A percentile compares a stretch with the other conserved stretches of the same genome.
phyloP scores from a whole-genome alignment of 2,113 vertebrate genomes.

The Leucoraja erinaceus region DNA sequence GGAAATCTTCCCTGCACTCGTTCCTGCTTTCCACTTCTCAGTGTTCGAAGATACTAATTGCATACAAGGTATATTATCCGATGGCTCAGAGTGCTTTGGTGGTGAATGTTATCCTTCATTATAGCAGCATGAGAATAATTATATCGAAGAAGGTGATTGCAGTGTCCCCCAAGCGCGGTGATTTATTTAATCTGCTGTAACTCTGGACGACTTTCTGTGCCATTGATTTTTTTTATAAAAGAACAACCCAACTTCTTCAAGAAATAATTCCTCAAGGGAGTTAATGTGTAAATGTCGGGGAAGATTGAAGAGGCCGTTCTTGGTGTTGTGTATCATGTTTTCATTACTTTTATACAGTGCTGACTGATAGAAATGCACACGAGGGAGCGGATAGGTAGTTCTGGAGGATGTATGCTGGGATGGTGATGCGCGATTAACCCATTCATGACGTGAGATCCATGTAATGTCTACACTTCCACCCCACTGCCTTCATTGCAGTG shows the following conservation, averaged over 20 bases:
- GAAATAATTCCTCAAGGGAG: not conserved
- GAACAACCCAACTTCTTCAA: not conserved
- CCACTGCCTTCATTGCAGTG: too few relatives aligned
- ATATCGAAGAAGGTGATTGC: not conserved
- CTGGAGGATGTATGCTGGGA: too few relatives aligned
- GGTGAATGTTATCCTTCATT: not conserved
- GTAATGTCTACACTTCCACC: too few relatives aligned
- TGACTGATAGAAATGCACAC: not conserved
- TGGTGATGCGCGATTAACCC: too few relatives aligned
- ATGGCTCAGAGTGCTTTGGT: not conserved
- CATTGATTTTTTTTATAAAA: not conserved
- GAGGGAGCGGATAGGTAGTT: too few relatives aligned
- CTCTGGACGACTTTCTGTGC: not conserved
- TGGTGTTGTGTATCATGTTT: not conserved
- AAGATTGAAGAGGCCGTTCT: not conserved
- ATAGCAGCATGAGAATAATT: not conserved
- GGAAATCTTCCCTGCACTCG: too few relatives aligned
- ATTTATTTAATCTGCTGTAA: not conserved
- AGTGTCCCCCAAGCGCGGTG: not conserved
- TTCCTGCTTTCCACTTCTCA: not conserved
- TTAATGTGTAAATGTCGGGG: not conserved
- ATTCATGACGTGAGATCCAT: too few relatives aligned
- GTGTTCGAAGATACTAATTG: not conserved
- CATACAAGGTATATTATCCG: not conserved
- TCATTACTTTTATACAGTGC: not conserved